phyloP scores from a whole-genome alignment of 2,113 vertebrate species.

The Urocynchramus pylzowi region DNA sequence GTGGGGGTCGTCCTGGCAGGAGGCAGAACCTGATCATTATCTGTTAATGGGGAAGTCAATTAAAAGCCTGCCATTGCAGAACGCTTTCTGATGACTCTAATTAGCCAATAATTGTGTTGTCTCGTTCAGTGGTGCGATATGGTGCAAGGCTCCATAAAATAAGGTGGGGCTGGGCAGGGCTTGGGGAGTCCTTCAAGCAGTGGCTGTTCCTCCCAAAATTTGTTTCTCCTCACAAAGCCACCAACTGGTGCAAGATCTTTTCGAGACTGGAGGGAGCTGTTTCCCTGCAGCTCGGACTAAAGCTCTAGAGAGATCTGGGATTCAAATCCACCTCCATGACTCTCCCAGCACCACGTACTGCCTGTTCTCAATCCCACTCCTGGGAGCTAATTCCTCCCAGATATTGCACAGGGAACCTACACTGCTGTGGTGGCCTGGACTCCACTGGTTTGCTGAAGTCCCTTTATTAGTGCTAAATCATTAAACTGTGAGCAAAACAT shows the following conservation, averaged over 20 bases:
- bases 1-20: neutral
- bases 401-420: neutral
- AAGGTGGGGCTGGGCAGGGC: neutral
- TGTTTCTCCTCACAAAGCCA: neutral
- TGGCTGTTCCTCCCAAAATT: neutral
- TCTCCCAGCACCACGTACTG: neutral
- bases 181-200: neutral
- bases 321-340: neutral
- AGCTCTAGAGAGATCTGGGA: neutral
- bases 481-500: neutral
- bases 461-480: neutral
- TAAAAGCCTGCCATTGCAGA: conserved; percentile 61
- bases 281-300: neutral
- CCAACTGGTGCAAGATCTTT: neutral
- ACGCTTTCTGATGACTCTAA: conserved; percentile 60
- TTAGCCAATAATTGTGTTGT: conserved; percentile 63
- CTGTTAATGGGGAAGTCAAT: conserved; percentile 64
- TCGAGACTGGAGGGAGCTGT: neutral
- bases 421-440: neutral
- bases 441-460: neutral
- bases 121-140: neutral
- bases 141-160: neutral
- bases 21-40: conserved; percentile 47
- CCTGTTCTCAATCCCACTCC: neutral
- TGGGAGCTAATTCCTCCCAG: neutral